These are phyloP conservation scores for Parasteatoda lunata DNA, from an alignment of 2,888 invertebrate species.

Conservation along the genomic window DNA sequence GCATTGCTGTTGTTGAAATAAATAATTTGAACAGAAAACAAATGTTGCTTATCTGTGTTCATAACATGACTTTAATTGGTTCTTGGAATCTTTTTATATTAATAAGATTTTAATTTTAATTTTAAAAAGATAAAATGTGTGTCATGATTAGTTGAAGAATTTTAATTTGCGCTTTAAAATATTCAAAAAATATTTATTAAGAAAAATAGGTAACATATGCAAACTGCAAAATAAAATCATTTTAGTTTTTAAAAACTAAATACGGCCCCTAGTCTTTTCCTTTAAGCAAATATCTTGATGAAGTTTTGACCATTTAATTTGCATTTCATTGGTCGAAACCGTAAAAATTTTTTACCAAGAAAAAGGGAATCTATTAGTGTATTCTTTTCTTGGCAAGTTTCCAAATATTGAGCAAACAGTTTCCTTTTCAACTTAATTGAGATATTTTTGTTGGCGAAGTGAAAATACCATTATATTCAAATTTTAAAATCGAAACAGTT, in stretches of 20 bases:
- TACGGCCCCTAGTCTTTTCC: slow-evolving; percentile 49
- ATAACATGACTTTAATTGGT: no score
- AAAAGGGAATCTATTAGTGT: slow-evolving; percentile 57
- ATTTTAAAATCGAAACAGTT: slow-evolving; percentile 58
- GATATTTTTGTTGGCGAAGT: slow-evolving; percentile 44
- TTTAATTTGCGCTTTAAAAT: no score
- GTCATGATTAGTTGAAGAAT: no score
- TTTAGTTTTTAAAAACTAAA: background rate
- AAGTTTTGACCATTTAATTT: slow-evolving; percentile 63
- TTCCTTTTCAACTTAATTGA: slow-evolving; percentile 46
- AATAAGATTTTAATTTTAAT: no score
- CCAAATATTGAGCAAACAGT: slow-evolving; percentile 30
- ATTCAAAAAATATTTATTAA: no score
- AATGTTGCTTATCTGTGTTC: no score
- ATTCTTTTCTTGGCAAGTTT: slow-evolving; percentile 51
- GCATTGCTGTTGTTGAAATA: no score
- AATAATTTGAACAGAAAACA: no score
- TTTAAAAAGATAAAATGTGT: no score
- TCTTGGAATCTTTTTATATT: no score
- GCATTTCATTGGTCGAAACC: slow-evolving; percentile 60
- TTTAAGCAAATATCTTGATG: slow-evolving; percentile 51
- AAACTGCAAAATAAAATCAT: no score
- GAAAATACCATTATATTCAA: slow-evolving; percentile 49
- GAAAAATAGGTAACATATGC: no score
- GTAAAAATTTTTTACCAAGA: slow-evolving; percentile 40